A percentile compares a stretch with the other conserved stretches of the same genome.
Evolutionary conservation across 2,113 vertebrate species (phyloP).

Genomic region (Corydoras sp.): DNA sequence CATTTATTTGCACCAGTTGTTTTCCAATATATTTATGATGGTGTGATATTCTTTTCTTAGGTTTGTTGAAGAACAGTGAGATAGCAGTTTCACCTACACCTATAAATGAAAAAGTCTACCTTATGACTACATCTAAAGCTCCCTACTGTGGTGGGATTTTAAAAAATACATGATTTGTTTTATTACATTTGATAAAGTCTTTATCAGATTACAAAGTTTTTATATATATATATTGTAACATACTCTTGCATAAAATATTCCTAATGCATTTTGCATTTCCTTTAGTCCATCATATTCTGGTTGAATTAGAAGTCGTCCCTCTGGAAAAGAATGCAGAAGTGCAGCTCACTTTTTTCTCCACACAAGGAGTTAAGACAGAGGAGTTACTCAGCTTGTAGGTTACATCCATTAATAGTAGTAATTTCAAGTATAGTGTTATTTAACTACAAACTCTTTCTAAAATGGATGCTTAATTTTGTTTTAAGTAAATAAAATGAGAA

Average conservation of each 20-base stretch:
- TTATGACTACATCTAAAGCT: too few species aligned
- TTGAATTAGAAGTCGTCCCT: slow-evolving; percentile 56
- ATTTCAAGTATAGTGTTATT: neutral
- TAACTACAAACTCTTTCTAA: neutral
- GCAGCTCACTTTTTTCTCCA: slow-evolving; percentile 55
- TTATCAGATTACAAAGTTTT: neutral
- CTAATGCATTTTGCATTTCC: neutral
- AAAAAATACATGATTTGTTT: neutral
- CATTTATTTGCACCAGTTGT: too few species aligned
- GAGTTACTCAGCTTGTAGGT: slow-evolving; percentile 60
- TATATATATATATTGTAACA: too few species aligned
- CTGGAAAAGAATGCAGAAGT: slow-evolving; percentile 57
- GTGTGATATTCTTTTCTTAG: slow-evolving; percentile 53
- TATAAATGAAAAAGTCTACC: too few species aligned
- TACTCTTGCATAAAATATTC: neutral
- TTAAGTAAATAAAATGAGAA: too few species aligned
- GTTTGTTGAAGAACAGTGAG: slow-evolving; percentile 71
- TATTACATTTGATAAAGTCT: too few species aligned
- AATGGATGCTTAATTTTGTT: neutral
- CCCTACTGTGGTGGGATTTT: neutral
- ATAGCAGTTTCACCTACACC: slow-evolving; percentile 55
- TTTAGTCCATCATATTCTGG: slow-evolving; percentile 65
- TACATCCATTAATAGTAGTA: neutral
- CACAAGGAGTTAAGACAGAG: slow-evolving; percentile 32
- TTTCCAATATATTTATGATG: slow-evolving; percentile 15